phyloP scores from a whole-genome alignment of 2,113 vertebrate genomes.

The Andinoacara biseriatus region DNA sequence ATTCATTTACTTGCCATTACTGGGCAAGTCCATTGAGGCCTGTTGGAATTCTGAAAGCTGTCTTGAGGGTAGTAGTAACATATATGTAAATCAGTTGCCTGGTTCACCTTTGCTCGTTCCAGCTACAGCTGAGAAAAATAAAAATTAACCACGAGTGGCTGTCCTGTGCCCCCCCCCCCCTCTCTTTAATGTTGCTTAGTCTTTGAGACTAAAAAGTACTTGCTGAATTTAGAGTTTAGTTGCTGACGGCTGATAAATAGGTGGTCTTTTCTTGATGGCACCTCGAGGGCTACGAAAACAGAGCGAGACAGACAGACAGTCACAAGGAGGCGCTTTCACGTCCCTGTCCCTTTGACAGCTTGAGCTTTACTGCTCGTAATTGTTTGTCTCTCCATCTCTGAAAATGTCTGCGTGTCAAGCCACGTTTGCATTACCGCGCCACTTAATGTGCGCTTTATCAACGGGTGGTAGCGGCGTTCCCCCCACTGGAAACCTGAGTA shows the following conservation, averaged over 20 bases:
- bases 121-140: conserved; percentile 24
- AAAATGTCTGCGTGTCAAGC: conserved; percentile 55
- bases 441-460: conserved; percentile 73
- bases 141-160: conserved; percentile 63
- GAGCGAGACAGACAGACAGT: conserved; percentile 26
- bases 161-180: conserved; percentile 14
- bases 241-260: conserved; percentile 83
- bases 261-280: conserved; percentile 74
- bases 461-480: conserved; percentile 49
- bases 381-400: conserved; percentile 61
- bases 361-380: conserved; percentile 64
- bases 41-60: conserved; percentile 53
- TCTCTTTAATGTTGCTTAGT: conserved; percentile 49
- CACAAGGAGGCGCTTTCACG: conserved; percentile 39
- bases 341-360: conserved; percentile 71
- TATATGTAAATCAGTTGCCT: conserved; percentile 69
- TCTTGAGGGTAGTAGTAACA: conserved; percentile 60
- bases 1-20: conserved; percentile 74
- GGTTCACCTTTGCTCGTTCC: conserved; percentile 56
- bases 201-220: conserved; percentile 64
- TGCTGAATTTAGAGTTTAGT: conserved; percentile 79
- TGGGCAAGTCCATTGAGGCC: conserved; percentile 59
- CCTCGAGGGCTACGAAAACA: conserved; percentile 68
- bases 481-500: conserved; percentile 61
- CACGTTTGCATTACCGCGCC: conserved; percentile 63